phyloP scores from a whole-genome alignment of 2,888 invertebrate genomes.

The Lasioglossum calceatum region DNA sequence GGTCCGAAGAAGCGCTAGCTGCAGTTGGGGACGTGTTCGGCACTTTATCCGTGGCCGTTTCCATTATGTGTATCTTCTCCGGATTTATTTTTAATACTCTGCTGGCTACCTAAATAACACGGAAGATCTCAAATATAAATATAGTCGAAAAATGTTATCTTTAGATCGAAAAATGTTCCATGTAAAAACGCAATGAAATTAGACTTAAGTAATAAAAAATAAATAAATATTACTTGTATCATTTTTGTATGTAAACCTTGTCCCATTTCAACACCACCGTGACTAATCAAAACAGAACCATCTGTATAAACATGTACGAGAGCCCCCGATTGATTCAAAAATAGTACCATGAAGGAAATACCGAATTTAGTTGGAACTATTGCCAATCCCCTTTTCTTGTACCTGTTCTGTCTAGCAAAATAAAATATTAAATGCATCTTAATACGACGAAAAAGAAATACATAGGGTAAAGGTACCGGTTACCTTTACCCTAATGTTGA shows the following conservation, averaged over 20 bases:
- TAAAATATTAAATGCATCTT: slow-evolving; percentile 24
- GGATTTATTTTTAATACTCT: slow-evolving; percentile 89
- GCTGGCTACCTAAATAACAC: slow-evolving; percentile 88
- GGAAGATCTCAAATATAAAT: neutral
- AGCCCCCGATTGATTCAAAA: slow-evolving; percentile 95
- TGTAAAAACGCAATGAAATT: neutral
- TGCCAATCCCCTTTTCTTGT: slow-evolving; percentile 94
- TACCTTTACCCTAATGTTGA: neutral
- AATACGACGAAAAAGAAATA: neutral
- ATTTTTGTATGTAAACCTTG: slow-evolving; percentile 98
- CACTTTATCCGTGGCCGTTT: slow-evolving; percentile 95
- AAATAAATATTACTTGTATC: slow-evolving; percentile 88
- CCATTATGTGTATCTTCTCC: slow-evolving; percentile 91
- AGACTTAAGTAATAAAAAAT: slow-evolving; percentile 16
- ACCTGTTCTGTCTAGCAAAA: slow-evolving; percentile 89
- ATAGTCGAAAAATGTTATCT: neutral
- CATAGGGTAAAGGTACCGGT: too few relatives aligned
- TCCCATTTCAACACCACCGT: slow-evolving; percentile 98
- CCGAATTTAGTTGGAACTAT: slow-evolving; percentile 94
- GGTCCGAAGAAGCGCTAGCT: slow-evolving; percentile 94
- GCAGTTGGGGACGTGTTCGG: slow-evolving; percentile 96
- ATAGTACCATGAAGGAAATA: slow-evolving; percentile 91
- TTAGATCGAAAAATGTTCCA: neutral
- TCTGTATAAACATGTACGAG: slow-evolving; percentile 94
- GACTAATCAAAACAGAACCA: slow-evolving; percentile 94